Conservation (phyloP, 2,888 invertebrate genomes). For the Leptura quadrifasciata region DNA sequence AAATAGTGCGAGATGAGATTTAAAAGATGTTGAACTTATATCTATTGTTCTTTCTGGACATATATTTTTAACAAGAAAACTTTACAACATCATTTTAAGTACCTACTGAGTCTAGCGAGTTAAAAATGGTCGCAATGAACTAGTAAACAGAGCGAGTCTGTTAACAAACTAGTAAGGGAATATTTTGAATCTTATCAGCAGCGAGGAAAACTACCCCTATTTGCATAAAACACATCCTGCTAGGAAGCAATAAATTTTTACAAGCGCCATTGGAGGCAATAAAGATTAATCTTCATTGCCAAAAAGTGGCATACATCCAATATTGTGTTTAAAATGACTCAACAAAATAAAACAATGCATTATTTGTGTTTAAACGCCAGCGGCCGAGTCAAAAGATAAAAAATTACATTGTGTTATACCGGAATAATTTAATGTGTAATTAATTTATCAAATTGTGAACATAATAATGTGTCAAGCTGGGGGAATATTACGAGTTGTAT, state of each 20-base stretch:
- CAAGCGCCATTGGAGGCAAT: background rate
- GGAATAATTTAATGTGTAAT: background rate
- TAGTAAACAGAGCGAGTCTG: background rate
- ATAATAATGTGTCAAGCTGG: background rate
- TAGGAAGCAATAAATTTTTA: slow-evolving; percentile 13
- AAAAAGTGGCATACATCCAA: slow-evolving; percentile 8
- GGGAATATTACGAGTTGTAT: background rate
- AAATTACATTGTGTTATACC: background rate
- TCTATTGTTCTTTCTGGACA: no score
- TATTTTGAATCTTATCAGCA: background rate
- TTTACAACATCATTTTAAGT: no score
- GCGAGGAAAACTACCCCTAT: background rate
- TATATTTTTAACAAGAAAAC: no score
- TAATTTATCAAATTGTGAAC: background rate
- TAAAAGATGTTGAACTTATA: no score
- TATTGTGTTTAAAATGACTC: background rate
- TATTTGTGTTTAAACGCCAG: background rate
- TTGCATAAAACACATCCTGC: slow-evolving; percentile 8
- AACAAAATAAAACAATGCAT: background rate
- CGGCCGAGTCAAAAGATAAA: background rate
- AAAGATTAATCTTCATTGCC: slow-evolving; percentile 9
- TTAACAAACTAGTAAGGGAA: background rate
- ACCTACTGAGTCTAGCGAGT: no score
- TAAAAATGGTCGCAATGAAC: no score
- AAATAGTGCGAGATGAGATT: no score